Conservation (phyloP, 2,113 vertebrate species). For the Cariama cristata region DNA sequence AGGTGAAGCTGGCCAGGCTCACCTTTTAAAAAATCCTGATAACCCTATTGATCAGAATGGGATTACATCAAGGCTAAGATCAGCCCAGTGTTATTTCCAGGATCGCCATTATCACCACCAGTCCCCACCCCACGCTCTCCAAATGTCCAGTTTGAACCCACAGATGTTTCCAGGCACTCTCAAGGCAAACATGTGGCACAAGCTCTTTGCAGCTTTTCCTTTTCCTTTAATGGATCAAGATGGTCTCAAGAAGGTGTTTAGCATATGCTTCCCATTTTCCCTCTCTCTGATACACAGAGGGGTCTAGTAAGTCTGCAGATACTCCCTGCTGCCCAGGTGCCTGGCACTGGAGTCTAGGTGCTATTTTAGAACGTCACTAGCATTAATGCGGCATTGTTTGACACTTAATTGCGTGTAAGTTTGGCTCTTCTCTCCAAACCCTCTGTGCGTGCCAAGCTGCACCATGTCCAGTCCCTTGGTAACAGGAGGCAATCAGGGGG, state of each 20-base stretch:
- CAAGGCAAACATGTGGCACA: neutral
- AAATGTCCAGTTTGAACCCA: neutral
- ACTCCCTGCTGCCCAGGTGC: neutral
- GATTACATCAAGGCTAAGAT: neutral
- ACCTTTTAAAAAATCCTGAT: neutral
- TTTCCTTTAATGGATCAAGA: neutral
- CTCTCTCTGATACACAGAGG: neutral
- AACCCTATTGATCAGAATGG: neutral
- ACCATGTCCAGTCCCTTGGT: rapidly evolving
- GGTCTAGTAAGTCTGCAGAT: neutral
- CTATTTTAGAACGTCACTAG: neutral
- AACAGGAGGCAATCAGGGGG: rapidly evolving
- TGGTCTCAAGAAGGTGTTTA: neutral
- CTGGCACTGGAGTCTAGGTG: neutral
- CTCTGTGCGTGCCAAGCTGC: neutral
- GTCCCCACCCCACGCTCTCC: neutral
- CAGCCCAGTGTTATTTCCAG: neutral
- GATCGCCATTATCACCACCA: neutral
- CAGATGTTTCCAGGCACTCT: slow-evolving; percentile 7
- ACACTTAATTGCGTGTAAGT: too few species aligned
- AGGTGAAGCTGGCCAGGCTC: neutral
- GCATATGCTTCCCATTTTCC: neutral
- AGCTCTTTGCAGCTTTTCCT: neutral
- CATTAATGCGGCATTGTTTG: neutral
- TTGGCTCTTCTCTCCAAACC: neutral